These are phyloP conservation scores for Trichosurus vulpecula DNA, from an alignment of 2,797 vertebrate species.

Conservation along the genomic window DNA sequence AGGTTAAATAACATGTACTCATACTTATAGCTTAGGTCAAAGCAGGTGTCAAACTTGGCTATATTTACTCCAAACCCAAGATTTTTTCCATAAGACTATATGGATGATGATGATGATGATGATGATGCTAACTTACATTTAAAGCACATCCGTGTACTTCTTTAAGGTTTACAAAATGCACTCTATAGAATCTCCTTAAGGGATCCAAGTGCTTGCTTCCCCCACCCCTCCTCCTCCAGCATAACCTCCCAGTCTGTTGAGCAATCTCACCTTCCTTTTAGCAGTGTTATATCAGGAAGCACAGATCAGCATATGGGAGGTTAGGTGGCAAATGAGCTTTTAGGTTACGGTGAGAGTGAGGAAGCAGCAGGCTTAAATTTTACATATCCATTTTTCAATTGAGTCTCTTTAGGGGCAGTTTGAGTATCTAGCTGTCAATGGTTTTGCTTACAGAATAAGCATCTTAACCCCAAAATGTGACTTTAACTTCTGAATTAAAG, in stretches of 20 bases:
- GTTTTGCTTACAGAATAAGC: not conserved
- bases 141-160: not conserved
- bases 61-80: not conserved
- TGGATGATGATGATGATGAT: not conserved
- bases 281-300: conserved; percentile 47
- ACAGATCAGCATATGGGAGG: conserved; percentile 50
- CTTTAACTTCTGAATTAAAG: not conserved
- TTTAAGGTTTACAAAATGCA: not conserved
- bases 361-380: conserved; percentile 14
- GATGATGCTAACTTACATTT: not conserved
- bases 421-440: not conserved
- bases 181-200: not conserved
- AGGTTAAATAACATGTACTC: not conserved
- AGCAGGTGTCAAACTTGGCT: not conserved
- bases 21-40: not conserved
- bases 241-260: conserved; percentile 26
- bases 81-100: not conserved
- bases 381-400: not conserved
- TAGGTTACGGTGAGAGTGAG: conserved; percentile 35
- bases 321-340: conserved; percentile 23
- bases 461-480: not conserved
- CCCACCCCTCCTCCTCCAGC: not conserved
- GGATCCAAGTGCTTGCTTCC: conserved; percentile 29
- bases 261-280: conserved; percentile 32
- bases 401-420: not conserved